Conservation (phyloP, 2,888 invertebrate species). For the Ectemnius cavifrons region DNA sequence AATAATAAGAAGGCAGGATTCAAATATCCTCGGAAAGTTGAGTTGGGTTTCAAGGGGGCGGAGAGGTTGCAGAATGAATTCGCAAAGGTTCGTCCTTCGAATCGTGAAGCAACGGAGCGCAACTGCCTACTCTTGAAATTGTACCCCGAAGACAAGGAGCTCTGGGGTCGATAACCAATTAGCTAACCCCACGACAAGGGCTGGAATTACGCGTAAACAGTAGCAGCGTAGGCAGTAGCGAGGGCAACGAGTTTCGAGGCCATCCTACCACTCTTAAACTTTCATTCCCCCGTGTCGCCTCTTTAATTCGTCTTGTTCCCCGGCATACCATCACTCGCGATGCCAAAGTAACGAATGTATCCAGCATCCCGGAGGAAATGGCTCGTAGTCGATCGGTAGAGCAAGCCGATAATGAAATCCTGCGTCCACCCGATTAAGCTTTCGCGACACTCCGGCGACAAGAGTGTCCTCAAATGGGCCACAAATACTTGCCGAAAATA, state of each 20-base stretch:
- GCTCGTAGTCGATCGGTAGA: no score
- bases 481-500: conserved; percentile 7
- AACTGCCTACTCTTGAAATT: conserved; percentile 42
- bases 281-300: conserved; percentile 36
- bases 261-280: conserved; percentile 45
- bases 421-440: conserved; percentile 5
- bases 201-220: conserved; percentile 57
- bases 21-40: conserved; percentile 9
- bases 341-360: conserved; percentile 33
- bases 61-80: conserved; percentile 25
- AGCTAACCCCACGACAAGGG: conserved; percentile 58
- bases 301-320: conserved; percentile 48
- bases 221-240: conserved; percentile 49
- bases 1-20: conserved; percentile 38
- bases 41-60: not conserved
- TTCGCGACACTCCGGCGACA: not conserved
- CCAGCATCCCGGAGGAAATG: no score
- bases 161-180: conserved; percentile 59
- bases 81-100: conserved; percentile 19
- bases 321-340: conserved; percentile 9
- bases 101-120: conserved; percentile 9
- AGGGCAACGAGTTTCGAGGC: conserved; percentile 54
- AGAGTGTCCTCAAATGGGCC: conserved; percentile 4
- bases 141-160: conserved; percentile 45
- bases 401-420: conserved; percentile 6